A percentile compares a stretch with the other conserved stretches of the same genome.
These are phyloP conservation scores for Oreochromis mossambicus DNA, from an alignment of 2,797 vertebrate species.

Conservation along the genomic window DNA sequence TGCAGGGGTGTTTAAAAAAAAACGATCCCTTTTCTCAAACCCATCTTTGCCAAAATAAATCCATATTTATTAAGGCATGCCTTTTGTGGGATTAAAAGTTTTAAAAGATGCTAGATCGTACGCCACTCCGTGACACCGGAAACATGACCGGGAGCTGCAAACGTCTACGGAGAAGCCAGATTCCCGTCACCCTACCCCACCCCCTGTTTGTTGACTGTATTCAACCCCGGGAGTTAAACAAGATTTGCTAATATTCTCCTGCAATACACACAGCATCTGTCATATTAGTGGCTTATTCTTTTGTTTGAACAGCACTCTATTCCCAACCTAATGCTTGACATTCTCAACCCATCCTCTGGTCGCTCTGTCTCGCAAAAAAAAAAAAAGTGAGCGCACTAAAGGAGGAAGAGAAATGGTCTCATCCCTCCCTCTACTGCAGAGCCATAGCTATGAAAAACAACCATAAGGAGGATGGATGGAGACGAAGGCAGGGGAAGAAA, in stretches of 20 bases:
- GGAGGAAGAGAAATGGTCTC: constrained; percentile 57
- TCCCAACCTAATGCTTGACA: constrained; percentile 60
- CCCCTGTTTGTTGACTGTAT: constrained; percentile 16
- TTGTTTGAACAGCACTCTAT: constrained; percentile 42
- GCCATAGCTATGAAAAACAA: constrained; percentile 60
- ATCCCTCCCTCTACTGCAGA: constrained; percentile 55
- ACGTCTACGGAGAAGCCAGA: constrained; percentile 13
- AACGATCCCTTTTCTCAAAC: constrained; percentile 1
- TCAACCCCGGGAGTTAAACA: neutral
- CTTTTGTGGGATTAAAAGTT: neutral
- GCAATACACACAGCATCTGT: constrained; percentile 51
- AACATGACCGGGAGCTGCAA: neutral
- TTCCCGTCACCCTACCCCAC: neutral
- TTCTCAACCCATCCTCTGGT: constrained; percentile 55
- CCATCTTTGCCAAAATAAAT: constrained; percentile 15
- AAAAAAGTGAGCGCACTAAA: constrained; percentile 18
- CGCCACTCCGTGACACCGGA: neutral
- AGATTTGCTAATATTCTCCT: constrained; percentile 42
- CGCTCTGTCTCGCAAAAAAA: constrained; percentile 14
- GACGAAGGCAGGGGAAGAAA: constrained; percentile 2
- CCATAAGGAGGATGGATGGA: constrained; percentile 55
- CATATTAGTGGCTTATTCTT: constrained; percentile 46
- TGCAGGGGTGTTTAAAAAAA: neutral
- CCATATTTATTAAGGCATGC: constrained; percentile 8
- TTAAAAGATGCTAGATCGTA: constrained; percentile 8